These are phyloP conservation scores for Colistium nudipinnis DNA, from an alignment of 2,113 vertebrate species.

Conservation along the genomic window DNA sequence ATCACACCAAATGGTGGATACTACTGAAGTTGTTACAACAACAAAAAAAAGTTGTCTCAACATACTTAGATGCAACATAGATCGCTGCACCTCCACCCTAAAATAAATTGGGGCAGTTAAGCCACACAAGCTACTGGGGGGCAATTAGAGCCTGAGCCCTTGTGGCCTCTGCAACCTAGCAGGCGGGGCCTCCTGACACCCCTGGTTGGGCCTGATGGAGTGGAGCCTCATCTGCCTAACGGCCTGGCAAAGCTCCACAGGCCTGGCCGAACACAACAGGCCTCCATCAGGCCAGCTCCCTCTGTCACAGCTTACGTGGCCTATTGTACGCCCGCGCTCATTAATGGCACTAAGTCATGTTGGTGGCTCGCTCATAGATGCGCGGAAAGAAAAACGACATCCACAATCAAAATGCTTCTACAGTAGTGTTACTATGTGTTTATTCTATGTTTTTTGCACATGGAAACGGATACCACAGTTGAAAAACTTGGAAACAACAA, in stretches of 20 bases:
- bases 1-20: too few relatives aligned
- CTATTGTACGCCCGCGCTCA: conserved; percentile 75
- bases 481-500: conserved; percentile 24
- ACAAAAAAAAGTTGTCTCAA: background rate
- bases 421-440: conserved; percentile 47
- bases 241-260: conserved; percentile 79
- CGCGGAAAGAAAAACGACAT: conserved; percentile 57
- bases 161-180: conserved; percentile 42
- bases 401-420: conserved; percentile 29
- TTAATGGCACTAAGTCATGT: conserved; percentile 73
- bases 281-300: conserved; percentile 60
- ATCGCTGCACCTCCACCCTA: conserved; percentile 10
- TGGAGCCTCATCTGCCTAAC: conserved; percentile 85
- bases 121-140: conserved; percentile 52
- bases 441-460: conserved; percentile 52
- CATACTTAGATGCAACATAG: conserved; percentile 16
- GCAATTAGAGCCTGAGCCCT: conserved; percentile 67
- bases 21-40: conserved; percentile 3
- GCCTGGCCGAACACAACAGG: conserved; percentile 71
- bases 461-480: conserved; percentile 39
- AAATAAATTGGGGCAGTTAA: conserved; percentile 51
- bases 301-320: conserved; percentile 64
- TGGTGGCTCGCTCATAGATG: conserved; percentile 55
- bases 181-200: conserved; percentile 68
- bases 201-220: conserved; percentile 81